phyloP scores from a whole-genome alignment of 2,888 invertebrate genomes.

The Liopterus haemorrhoidalis region DNA sequence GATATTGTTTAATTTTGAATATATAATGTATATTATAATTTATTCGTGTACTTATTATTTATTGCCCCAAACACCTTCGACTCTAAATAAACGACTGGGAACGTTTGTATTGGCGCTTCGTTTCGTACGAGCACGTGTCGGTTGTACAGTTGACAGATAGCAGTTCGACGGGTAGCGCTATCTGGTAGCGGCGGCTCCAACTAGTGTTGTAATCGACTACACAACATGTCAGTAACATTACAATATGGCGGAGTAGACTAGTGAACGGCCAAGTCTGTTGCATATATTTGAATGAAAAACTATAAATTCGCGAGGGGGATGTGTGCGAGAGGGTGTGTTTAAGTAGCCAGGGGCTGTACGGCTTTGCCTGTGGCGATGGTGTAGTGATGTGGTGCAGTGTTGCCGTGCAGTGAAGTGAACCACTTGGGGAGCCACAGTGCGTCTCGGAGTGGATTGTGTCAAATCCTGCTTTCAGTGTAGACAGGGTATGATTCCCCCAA shows the following conservation, averaged over 20 bases:
- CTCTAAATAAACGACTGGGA: too few species aligned
- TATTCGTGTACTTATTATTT: neutral
- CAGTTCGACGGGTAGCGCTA: conserved; percentile 8
- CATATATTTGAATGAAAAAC: conserved; percentile 12
- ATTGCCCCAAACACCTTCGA: neutral
- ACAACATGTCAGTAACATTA: conserved; percentile 19
- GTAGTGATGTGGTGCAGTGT: too few species aligned
- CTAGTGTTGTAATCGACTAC: conserved; percentile 14
- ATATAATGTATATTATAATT: conserved; percentile 39
- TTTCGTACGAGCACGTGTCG: neutral
- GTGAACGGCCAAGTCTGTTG: conserved; percentile 12
- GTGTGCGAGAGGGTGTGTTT: too few species aligned
- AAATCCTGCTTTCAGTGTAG: conserved; percentile 35
- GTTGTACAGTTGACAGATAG: neutral
- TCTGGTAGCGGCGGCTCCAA: neutral
- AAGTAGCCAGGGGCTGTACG: too few species aligned
- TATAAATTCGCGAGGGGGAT: too few species aligned
- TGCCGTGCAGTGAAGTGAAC: too few species aligned
- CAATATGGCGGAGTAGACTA: conserved; percentile 21
- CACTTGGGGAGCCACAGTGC: too few species aligned
- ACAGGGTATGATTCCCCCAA: conserved; percentile 40
- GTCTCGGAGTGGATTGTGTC: conserved; percentile 40
- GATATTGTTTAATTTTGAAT: conserved; percentile 42
- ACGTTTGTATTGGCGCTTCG: neutral
- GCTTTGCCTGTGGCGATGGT: too few species aligned